phyloP scores from a whole-genome alignment of 2,113 vertebrate species.

The Ivindomyrus marchei region DNA sequence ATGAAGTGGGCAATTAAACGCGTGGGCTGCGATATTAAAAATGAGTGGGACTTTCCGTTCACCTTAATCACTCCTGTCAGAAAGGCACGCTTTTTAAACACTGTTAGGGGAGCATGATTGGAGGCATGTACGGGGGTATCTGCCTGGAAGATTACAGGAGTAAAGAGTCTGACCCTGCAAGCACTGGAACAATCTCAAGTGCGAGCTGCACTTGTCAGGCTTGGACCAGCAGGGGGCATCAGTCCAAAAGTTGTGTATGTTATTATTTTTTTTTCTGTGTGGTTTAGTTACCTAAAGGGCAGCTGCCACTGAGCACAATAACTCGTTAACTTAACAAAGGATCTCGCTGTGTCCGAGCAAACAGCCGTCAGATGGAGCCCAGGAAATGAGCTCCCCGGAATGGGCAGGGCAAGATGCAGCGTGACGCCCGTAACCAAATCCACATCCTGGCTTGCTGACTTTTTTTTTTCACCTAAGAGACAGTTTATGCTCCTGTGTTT shows the following conservation, averaged over 20 bases:
- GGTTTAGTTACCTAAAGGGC: not conserved
- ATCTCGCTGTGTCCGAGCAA: not conserved
- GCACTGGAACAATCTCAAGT: not conserved
- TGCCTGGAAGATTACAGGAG: not conserved
- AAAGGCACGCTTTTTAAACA: not conserved
- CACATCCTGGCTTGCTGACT: not conserved
- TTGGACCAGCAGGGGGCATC: not conserved
- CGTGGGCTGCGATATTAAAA: not conserved
- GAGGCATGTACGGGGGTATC: not conserved
- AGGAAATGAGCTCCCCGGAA: not conserved
- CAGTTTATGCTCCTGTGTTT: not conserved
- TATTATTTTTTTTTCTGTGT: not conserved
- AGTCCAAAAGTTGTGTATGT: not conserved
- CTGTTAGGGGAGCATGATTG: not conserved
- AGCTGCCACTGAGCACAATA: not conserved
- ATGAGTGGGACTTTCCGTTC: not conserved
- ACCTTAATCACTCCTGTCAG: conserved; percentile 5
- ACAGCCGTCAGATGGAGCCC: not conserved
- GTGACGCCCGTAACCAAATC: not conserved
- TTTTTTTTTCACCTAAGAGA: not conserved
- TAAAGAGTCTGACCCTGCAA: not conserved
- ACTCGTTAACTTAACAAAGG: not conserved
- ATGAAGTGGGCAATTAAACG: not conserved
- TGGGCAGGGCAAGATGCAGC: not conserved
- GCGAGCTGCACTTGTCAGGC: not conserved